These are phyloP conservation scores for Temnothorax unifasciatus DNA, from an alignment of 2,888 invertebrate genomes.

Conservation along the genomic window DNA sequence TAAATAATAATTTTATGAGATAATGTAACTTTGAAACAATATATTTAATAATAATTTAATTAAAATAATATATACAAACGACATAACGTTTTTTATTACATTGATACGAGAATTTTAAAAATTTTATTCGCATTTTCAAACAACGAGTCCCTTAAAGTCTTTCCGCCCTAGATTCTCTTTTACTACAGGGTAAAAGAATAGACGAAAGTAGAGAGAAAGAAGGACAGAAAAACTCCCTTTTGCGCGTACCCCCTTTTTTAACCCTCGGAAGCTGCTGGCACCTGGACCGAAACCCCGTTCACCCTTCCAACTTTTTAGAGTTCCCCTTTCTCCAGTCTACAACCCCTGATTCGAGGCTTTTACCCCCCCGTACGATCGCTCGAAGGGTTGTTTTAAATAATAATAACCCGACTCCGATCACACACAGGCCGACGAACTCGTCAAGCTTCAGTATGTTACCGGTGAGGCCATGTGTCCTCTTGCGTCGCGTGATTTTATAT, in stretches of 20 bases:
- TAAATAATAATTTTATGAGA: no score
- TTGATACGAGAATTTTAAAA: no score
- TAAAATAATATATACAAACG: no score
- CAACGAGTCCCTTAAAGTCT: no score
- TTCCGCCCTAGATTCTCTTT: background rate
- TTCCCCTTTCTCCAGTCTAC: conserved; percentile 60
- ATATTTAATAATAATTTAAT: no score
- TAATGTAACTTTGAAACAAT: no score
- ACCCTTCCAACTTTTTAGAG: conserved; percentile 78
- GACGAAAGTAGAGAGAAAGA: conserved; percentile 53
- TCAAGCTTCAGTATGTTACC: conserved; percentile 70
- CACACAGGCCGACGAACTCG: conserved; percentile 55
- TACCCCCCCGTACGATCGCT: conserved; percentile 78
- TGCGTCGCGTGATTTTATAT: conserved; percentile 14
- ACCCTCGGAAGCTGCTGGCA: conserved; percentile 72
- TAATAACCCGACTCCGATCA: conserved; percentile 78
- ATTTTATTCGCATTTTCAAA: no score
- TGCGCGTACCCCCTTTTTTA: conserved; percentile 67
- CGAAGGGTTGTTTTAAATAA: conserved; percentile 86
- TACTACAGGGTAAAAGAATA: background rate
- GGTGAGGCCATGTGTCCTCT: conserved; percentile 65
- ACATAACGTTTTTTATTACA: no score
- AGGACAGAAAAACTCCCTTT: conserved; percentile 37
- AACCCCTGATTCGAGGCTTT: conserved; percentile 69
- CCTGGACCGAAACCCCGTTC: conserved; percentile 77